Evolutionary conservation across 2,888 invertebrate species (phyloP), one percentile per base, ranked within the genome.

Genomic region (Harpalus rubripes): DNA sequence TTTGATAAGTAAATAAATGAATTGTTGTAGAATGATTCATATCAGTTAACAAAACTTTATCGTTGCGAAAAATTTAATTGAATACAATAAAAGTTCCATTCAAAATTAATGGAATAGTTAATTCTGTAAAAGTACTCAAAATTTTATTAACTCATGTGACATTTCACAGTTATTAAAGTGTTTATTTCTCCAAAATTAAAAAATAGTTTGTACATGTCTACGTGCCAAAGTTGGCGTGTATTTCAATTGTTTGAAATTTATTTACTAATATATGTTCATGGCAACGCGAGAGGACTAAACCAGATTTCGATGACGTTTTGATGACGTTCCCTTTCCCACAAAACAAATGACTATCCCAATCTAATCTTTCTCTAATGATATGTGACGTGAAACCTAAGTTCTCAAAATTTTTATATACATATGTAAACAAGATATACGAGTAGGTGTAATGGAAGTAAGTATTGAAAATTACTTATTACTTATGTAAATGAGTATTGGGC

Each of bases 181-280:
- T 68, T 68, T 68, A 74, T 52, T 74, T 22, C 32, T 32, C 26
- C 3, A 39, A 68, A 68, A 68, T 16, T 16, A 74, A 74, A 44
- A 52, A 74, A 12, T 22, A 5, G 15, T 65, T 74, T n/a, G 74
- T 52, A 74, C 74, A 52, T 74, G 74, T n/a, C 15, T 52, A 74
- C 74, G 74, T 74, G 74, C 22, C 15, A 18, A 18, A 74, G 18
- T 16, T 8, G 22, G 18, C 74, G 74, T 74, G 18, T 18, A 74
- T 52, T 74, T 74, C 32, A 7, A 32, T 68, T 32, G 32, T 68
- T 68, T 39, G 4, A 39, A 39, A 68, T 68, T 12, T 39, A 68
- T 68, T 26, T 7, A 8, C 26, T 68, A 39, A 68, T 68, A 15
- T 15, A 16, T 59, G 6, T 15, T 7, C 68, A 68, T 26, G 63